Percentiles rank a stretch among this genome's conserved stretches.
Conservation (phyloP, 2,888 invertebrate genomes). For the Therioaphis trifolii region DNA sequence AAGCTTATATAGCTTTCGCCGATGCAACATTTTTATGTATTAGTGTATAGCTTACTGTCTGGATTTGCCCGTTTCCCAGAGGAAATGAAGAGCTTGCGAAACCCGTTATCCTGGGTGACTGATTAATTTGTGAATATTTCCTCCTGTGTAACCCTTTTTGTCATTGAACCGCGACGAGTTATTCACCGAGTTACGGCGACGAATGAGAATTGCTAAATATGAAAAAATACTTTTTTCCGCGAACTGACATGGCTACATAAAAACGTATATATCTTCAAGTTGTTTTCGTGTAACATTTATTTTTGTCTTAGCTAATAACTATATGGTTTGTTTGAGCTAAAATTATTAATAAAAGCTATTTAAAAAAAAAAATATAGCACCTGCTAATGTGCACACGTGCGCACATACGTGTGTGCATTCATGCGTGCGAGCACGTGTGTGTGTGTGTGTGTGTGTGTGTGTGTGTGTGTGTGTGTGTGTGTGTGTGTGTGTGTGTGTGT, state of each 20-base stretch:
- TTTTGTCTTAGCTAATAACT: no score
- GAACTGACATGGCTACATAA: background rate
- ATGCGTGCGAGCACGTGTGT: no score
- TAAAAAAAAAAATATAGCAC: no score
- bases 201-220: background rate
- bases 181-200: background rate
- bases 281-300: no score
- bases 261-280: no score
- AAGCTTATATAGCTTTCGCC: slow-evolving; percentile 35
- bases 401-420: no score
- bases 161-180: background rate
- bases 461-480: no score
- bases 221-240: background rate
- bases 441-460: no score
- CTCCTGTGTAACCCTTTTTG: slow-evolving; percentile 9
- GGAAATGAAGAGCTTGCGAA: slow-evolving; percentile 33
- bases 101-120: slow-evolving; percentile 18
- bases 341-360: no score
- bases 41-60: slow-evolving; percentile 24
- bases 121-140: slow-evolving; percentile 54
- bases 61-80: slow-evolving; percentile 45
- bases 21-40: slow-evolving; percentile 44
- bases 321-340: no score
- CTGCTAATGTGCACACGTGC: no score
- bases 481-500: no score